Base-by-base conservation (phyloP, 2,888 invertebrate species). In the Microplitis deprimator region DNA sequence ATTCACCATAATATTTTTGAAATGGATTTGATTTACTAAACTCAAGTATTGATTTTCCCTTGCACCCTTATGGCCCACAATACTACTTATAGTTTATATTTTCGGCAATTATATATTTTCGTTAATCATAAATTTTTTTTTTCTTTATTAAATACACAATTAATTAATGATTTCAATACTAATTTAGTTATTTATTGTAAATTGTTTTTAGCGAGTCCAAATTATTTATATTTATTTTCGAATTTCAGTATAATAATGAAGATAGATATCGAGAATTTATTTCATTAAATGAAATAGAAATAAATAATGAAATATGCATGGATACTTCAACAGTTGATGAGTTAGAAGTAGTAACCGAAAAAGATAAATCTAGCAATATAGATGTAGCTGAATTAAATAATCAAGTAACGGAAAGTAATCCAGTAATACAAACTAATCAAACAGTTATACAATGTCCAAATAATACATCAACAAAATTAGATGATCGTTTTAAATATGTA, bases 211-310 rank as follows among this genome's bases (percentile, higher is more conserved):
- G 29, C 3, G 29, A 29, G 4, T 29, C 29, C 3, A 29, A 29
- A 29, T 29, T 29, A 29, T 29, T 2, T 29, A 29, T 4, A 29
- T 29, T 29, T 29, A 29, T 29, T 29, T 29, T 29, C 4, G 29
- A 80, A 69, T 85, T 83, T 10, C 79, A 87, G 87, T 38, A 79
- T 8, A 75, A 75, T 29, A 84, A 85, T 62, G 84, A 85, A 29
- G 41, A 74, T 1, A 85, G 79, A 70, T 87, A 85, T 61, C 80
- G 71, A 65, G 75, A 75, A 39, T 68, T 87, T 64, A 78, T 80
- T 64, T 73, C 81, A 2, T 75, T 77, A 17, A 81, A 83, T 74
- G 79, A 80, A 8, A 59, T 81, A n/a, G 82, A 85, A 77, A 70
- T 83, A n/a, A 74, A 67, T n/a, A 71, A 82, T 41, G 84, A 83